Percentiles rank a stretch among this genome's conserved stretches.
phyloP scores from a whole-genome alignment of 2,113 vertebrate genomes.

The Zosterops lateralis region DNA sequence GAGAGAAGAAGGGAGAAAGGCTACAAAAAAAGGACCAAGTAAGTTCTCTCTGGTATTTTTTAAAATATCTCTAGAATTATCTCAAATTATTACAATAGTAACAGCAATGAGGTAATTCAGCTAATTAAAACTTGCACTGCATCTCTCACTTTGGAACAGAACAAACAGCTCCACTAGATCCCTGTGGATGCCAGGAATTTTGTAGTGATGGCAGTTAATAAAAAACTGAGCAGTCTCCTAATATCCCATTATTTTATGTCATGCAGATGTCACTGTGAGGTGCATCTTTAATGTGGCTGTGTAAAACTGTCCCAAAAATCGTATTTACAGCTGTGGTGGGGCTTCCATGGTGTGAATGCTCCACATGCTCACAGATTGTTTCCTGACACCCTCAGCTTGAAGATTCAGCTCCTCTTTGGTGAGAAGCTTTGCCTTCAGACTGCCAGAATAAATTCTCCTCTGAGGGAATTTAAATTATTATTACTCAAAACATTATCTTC shows the following conservation, averaged over 20 bases:
- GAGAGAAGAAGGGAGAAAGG: neutral
- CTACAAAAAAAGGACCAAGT: neutral
- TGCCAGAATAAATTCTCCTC: neutral
- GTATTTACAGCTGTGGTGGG: neutral
- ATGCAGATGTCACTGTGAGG: neutral
- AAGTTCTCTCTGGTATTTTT: neutral
- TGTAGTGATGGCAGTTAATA: neutral
- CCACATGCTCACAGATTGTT: neutral
- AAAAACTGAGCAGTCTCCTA: neutral
- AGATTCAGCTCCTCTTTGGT: neutral
- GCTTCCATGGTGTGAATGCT: neutral
- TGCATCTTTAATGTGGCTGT: neutral
- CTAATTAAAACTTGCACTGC: neutral
- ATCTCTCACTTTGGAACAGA: neutral
- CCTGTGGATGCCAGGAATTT: neutral
- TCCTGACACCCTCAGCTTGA: neutral
- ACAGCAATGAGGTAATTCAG: neutral
- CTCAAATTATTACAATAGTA: neutral
- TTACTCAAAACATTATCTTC: neutral
- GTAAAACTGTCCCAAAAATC: neutral
- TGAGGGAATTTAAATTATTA: neutral
- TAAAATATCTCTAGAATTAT: neutral
- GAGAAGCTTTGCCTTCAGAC: neutral
- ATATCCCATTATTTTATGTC: neutral
- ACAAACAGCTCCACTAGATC: rapidly evolving